Conservation (phyloP, 2,888 invertebrate species). For the Microctonus aethiopoides region DNA sequence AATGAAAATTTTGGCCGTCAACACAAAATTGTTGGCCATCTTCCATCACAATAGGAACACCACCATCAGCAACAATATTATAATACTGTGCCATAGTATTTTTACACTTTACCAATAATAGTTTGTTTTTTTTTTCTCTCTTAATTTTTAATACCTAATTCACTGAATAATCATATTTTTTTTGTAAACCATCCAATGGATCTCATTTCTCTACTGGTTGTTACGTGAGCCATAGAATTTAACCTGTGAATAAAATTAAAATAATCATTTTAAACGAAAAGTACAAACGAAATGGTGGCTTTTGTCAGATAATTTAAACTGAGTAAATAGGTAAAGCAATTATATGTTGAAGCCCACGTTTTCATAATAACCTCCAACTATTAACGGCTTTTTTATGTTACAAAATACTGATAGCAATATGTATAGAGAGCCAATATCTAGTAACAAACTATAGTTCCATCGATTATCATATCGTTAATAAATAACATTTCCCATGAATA, state of each 20-base stretch:
- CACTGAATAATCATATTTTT: conserved; percentile 13
- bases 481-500: background rate
- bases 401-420: no score
- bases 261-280: background rate
- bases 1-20: conserved; percentile 60
- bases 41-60: conserved; percentile 59
- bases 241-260: background rate
- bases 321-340: background rate
- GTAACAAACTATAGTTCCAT: background rate
- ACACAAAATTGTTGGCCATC: conserved; percentile 57
- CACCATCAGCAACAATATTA: conserved; percentile 60
- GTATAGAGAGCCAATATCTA: background rate
- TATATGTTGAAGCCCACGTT: background rate
- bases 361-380: conserved; percentile 3
- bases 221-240: background rate
- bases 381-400: background rate
- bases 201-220: background rate
- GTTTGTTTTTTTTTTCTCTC: conserved; percentile 7
- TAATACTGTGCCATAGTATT: conserved; percentile 62
- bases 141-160: no score
- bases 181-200: conserved; percentile 8
- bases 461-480: background rate
- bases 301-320: background rate
- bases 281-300: background rate
- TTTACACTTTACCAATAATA: conserved; percentile 24